Conservation (phyloP, 1,140 invertebrate species). For the Agrilus planipennis region DNA sequence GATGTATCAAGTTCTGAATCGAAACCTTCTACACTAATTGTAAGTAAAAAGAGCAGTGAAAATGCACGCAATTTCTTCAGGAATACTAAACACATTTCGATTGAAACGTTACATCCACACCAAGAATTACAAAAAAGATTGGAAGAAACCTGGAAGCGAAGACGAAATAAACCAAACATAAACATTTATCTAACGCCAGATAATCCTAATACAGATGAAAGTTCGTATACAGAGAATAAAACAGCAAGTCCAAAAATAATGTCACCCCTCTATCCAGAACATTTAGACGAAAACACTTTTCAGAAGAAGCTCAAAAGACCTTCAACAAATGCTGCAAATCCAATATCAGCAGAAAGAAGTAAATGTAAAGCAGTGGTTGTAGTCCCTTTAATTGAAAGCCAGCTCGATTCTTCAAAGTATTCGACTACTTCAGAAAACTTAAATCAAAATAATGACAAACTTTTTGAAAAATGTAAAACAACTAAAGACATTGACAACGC, state of each 20-base stretch:
- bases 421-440: neutral
- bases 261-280: slow-evolving; percentile 13
- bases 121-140: slow-evolving; percentile 40
- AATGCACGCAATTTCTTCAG: slow-evolving; percentile 15
- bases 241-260: slow-evolving; percentile 18
- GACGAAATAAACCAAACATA: slow-evolving; percentile 39
- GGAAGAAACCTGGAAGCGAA: slow-evolving; percentile 39
- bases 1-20: neutral
- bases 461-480: slow-evolving; percentile 3
- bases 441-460: neutral
- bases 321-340: slow-evolving; percentile 7
- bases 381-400: slow-evolving; percentile 20
- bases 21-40: slow-evolving; percentile 16
- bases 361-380: slow-evolving; percentile 20
- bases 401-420: too few relatives aligned
- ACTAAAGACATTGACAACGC: too few relatives aligned
- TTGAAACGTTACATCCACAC: slow-evolving; percentile 35
- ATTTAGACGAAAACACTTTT: slow-evolving; percentile 13
- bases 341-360: slow-evolving; percentile 6
- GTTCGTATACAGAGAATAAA: slow-evolving; percentile 5
- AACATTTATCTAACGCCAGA: slow-evolving; percentile 40
- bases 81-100: slow-evolving; percentile 14
- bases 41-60: slow-evolving; percentile 28
- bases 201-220: slow-evolving; percentile 7
- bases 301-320: slow-evolving; percentile 8